Evolutionary conservation across 2,888 invertebrate genomes (phyloP).

Genomic region (Tenthredo notha): DNA sequence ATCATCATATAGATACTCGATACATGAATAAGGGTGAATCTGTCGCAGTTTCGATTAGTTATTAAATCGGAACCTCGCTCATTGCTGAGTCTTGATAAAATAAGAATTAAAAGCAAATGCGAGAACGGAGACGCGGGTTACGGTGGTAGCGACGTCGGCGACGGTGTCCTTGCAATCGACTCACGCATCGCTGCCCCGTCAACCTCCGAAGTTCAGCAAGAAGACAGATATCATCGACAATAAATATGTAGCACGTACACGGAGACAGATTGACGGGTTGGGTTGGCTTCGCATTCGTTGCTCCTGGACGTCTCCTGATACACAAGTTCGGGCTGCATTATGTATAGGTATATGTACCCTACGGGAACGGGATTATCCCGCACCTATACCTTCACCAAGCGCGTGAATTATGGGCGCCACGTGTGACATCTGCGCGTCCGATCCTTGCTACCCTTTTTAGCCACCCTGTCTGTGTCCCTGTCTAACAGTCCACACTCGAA

Average conservation of each 20-base stretch:
- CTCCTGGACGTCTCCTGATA: slow-evolving; percentile 26
- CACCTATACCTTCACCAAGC: slow-evolving; percentile 32
- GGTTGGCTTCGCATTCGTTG: slow-evolving; percentile 40
- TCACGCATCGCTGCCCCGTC: slow-evolving; percentile 54
- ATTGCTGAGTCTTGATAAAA: not conserved
- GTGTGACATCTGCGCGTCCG: slow-evolving; percentile 54
- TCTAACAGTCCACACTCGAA: slow-evolving; percentile 22
- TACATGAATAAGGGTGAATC: not conserved
- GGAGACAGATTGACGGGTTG: slow-evolving; percentile 47
- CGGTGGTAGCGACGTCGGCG: slow-evolving; percentile 24
- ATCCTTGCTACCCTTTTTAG: slow-evolving; percentile 43
- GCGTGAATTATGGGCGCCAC: slow-evolving; percentile 55
- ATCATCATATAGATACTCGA: not conserved
- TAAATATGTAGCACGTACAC: slow-evolving; percentile 55
- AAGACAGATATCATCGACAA: slow-evolving; percentile 56
- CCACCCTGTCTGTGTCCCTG: slow-evolving; percentile 38
- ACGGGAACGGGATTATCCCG: slow-evolving; percentile 36
- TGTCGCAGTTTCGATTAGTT: slow-evolving; percentile 24
- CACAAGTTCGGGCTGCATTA: slow-evolving; percentile 48
- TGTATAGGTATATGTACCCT: slow-evolving; percentile 36
- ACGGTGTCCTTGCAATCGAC: slow-evolving; percentile 53
- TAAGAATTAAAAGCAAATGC: slow-evolving; percentile 32
- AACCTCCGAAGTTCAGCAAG: slow-evolving; percentile 52
- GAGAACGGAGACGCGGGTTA: not conserved
- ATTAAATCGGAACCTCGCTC: not conserved